Conservation (phyloP, 1,140 invertebrate genomes). For the Pygmarrhopalites habei region DNA sequence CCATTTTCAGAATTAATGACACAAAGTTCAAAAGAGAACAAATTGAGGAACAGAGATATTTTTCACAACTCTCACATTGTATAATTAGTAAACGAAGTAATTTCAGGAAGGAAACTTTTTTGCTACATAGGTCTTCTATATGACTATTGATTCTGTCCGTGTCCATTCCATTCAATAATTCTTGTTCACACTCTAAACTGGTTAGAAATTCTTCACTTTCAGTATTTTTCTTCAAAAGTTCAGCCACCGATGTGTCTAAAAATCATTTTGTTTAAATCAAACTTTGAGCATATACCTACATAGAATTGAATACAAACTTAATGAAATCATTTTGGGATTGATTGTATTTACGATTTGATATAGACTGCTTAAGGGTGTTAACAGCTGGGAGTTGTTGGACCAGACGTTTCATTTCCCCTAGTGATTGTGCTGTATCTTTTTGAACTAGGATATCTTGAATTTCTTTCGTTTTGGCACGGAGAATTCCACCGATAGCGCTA, state of each 20-base stretch:
- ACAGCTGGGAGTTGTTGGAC: slow-evolving; percentile 82
- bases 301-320: too few species aligned
- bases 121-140: slow-evolving; percentile 86
- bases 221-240: slow-evolving; percentile 64
- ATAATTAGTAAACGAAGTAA: slow-evolving; percentile 80
- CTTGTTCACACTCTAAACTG: slow-evolving; percentile 70
- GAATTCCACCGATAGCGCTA: slow-evolving; percentile 74
- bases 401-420: slow-evolving; percentile 90
- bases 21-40: too few species aligned
- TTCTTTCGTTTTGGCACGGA: slow-evolving; percentile 79
- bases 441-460: slow-evolving; percentile 47
- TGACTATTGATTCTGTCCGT: slow-evolving; percentile 78
- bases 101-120: slow-evolving; percentile 69
- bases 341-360: slow-evolving; percentile 57
- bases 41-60: too few species aligned
- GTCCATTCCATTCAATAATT: slow-evolving; percentile 82
- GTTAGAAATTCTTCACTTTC: slow-evolving; percentile 59
- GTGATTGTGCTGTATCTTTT: slow-evolving; percentile 63
- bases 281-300: too few species aligned
- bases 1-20: too few species aligned
- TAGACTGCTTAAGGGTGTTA: slow-evolving; percentile 73
- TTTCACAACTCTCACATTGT: slow-evolving; percentile 76
- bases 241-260: slow-evolving; percentile 66
- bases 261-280: too few species aligned
- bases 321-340: too few species aligned